phyloP scores from a whole-genome alignment of 30 jellyfish, hydroid and myxozoan species.

The Chironex yamaguchii region DNA sequence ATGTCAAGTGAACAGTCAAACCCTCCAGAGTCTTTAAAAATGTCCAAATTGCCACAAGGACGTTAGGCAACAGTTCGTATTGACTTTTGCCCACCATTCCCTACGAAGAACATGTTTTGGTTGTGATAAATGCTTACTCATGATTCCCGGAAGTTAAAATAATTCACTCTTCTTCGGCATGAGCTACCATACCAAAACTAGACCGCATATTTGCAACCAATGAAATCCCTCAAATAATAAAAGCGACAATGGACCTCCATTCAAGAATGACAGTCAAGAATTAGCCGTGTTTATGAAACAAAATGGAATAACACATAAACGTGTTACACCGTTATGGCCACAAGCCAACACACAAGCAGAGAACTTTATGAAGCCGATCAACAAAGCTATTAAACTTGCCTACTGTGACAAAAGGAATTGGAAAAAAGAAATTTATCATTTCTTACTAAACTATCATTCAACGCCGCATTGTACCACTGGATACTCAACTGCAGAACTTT shows the following conservation, averaged over 20 bases:
- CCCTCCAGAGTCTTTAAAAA: background rate
- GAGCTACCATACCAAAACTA: background rate
- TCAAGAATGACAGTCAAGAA: background rate
- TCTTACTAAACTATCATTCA: background rate
- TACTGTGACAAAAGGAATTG: constrained; percentile 1
- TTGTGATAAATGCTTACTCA: constrained; percentile 12
- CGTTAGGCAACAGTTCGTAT: constrained; percentile 37
- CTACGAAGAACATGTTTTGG: constrained; percentile 25
- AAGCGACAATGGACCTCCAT: background rate
- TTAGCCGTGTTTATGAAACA: background rate
- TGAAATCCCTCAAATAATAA: background rate
- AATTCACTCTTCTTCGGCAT: constrained; percentile 6
- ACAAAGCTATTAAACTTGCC: constrained; percentile 30
- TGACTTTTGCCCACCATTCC: constrained; percentile 22
- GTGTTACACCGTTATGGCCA: constrained; percentile 2
- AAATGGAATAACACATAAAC: background rate
- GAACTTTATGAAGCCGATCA: constrained; percentile 34
- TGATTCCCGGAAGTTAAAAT: constrained; percentile 5
- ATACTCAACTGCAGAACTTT: background rate
- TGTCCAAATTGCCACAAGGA: constrained; percentile 6
- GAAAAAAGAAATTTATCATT: background rate
- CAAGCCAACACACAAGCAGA: constrained; percentile 6
- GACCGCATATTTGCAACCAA: background rate
- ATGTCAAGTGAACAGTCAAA: constrained; percentile 30
- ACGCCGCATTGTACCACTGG: background rate